Evolutionary conservation across 2,797 vertebrate genomes (phyloP).

Genomic region (Salarias fasciatus): DNA sequence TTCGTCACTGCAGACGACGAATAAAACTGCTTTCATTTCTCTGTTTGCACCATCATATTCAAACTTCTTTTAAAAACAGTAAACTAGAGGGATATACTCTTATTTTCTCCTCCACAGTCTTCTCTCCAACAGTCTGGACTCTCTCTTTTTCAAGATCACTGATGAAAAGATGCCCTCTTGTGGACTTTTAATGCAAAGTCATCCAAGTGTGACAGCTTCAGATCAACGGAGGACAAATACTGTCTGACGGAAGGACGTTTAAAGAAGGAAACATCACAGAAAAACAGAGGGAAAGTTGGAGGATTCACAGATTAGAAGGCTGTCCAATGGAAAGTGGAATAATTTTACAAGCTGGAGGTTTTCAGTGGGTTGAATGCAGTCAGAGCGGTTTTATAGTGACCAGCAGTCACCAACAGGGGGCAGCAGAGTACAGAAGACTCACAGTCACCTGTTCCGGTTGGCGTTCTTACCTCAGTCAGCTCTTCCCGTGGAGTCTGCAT

Average conservation of each 20-base stretch:
- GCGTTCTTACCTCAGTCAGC: too few species aligned
- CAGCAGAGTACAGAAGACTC: slow-evolving; percentile 47
- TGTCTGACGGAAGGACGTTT: slow-evolving; percentile 11
- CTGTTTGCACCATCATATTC: too few species aligned
- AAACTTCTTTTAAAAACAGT: too few species aligned
- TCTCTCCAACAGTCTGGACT: too few species aligned
- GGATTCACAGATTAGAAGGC: slow-evolving; percentile 9
- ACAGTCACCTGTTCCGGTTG: slow-evolving; percentile 3
- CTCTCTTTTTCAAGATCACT: slow-evolving; percentile 7
- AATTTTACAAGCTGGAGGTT: background rate
- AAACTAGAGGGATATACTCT: too few species aligned
- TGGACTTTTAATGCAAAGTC: slow-evolving; percentile 42
- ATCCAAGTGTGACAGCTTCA: background rate
- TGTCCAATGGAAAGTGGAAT: background rate
- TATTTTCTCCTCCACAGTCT: too few species aligned
- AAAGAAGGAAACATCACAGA: background rate
- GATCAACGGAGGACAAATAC: background rate
- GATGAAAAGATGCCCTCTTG: slow-evolving; percentile 57
- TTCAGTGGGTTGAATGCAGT: background rate
- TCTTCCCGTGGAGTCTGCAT: too few species aligned
- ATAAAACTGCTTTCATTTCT: too few species aligned
- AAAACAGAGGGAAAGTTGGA: background rate
- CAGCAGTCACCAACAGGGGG: slow-evolving; percentile 60
- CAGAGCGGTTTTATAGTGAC: slow-evolving; percentile 17
- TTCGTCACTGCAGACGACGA: too few species aligned